Base-by-base conservation (phyloP, 2,113 vertebrate genomes). In the Sinocyclocheilus anophthalmus region DNA sequence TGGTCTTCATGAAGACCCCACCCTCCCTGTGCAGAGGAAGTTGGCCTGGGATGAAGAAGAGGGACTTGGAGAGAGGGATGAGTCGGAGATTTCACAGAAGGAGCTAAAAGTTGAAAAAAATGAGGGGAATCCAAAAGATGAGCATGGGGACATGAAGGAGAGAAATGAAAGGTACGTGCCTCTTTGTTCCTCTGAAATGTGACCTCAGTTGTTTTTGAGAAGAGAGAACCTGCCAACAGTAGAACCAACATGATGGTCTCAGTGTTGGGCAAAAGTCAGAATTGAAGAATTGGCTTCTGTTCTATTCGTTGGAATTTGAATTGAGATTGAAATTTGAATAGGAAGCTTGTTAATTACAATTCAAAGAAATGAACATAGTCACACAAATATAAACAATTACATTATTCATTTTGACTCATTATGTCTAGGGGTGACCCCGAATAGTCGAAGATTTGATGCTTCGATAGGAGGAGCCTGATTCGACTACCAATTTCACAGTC, bases 21-120 rank as follows among this genome's bases (percentile, higher is more conserved):
- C 91, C 13, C 1, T 92, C 59, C 96, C 95, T 55, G 91, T 94
- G 24, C 93, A 92, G 86, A 95, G 93, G 10, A 94, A 84, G 76
- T 90, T 95, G 84, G 96, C 76, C 61, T 97, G 96, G 96, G 93
- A 89, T 75, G 88, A 91, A 33, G 65, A 90, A 20, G 83, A 80
- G 73, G 69, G 81, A 82, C 79, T 83, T 22, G 69, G 61, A 84
- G 84, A 87, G 24, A 30, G 88, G 88, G 26, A 13, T 2, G 18
- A 22, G 81, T 5, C 24, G 82, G 55, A n/a, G 37, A 24, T 89
- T 91, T 80, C 86, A 88, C 39, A 65, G 70, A 37, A 79, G 45
- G 37, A 70, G 26, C 3, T 37, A 37, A 53, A 26, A 33, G 11
- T 81, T 2, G 20, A 90, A 53, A 6, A 57, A 4, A 89, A 91